Conservation (phyloP, 2,888 invertebrate species). For the Acanthococcus lagerstroemiae region DNA sequence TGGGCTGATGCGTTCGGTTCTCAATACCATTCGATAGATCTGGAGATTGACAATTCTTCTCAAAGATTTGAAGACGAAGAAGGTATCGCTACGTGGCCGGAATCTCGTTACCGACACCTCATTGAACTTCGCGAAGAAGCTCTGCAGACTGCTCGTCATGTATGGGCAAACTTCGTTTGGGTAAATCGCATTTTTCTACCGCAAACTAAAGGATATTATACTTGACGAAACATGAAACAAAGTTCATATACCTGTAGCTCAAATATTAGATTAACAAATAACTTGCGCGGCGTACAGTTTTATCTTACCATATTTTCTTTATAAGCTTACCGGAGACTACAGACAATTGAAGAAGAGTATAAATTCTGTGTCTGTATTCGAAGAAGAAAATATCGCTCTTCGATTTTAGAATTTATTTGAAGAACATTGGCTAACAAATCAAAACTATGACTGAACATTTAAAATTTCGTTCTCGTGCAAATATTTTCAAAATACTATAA, state of each 20-base stretch:
- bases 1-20: constrained; percentile 57
- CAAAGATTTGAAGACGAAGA: constrained; percentile 49
- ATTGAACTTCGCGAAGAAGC: constrained; percentile 69
- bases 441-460: too few relatives aligned
- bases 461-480: constrained; percentile 9
- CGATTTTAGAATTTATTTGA: too few relatives aligned
- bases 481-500: constrained; percentile 5
- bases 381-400: too few relatives aligned
- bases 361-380: too few relatives aligned
- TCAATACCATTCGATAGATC: constrained; percentile 61
- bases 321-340: too few relatives aligned
- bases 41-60: constrained; percentile 47
- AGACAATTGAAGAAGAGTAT: too few relatives aligned
- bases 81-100: constrained; percentile 63
- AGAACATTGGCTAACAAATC: too few relatives aligned
- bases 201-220: not conserved
- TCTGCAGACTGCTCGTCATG: constrained; percentile 56
- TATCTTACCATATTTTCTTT: too few relatives aligned
- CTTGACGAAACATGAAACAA: constrained; percentile 1
- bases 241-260: too few relatives aligned
- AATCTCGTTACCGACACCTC: constrained; percentile 62
- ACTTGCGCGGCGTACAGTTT: too few relatives aligned
- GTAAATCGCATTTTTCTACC: constrained; percentile 47
- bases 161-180: constrained; percentile 84
- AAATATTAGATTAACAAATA: too few relatives aligned